Conservation (phyloP, 2,888 invertebrate species). For the Thumatha senex region DNA sequence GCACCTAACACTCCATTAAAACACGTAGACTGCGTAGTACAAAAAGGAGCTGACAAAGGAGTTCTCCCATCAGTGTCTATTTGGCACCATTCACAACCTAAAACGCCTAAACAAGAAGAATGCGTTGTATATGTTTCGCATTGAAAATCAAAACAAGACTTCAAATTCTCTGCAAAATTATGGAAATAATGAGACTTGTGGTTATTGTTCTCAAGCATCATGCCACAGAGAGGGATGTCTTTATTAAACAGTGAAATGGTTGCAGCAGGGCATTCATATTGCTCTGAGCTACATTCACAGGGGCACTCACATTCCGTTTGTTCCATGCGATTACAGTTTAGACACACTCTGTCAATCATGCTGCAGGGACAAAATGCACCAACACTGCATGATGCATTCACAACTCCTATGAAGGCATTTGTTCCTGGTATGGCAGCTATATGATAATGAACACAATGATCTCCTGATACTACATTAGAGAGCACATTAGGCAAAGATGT, state of each 20-base stretch:
- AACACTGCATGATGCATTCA: conserved; percentile 93
- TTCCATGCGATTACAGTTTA: conserved; percentile 97
- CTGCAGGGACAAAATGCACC: conserved; percentile 96
- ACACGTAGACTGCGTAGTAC: conserved; percentile 91
- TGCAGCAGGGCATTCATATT: conserved; percentile 64
- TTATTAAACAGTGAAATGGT: conserved; percentile 57
- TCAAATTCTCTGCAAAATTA: conserved; percentile 80
- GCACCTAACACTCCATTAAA: conserved; percentile 94
- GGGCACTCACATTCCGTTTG: conserved; percentile 97
- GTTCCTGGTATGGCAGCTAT: conserved; percentile 91
- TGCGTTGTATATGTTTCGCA: conserved; percentile 87
- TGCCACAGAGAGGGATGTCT: conserved; percentile 71
- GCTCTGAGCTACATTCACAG: conserved; percentile 90
- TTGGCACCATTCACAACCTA: conserved; percentile 97
- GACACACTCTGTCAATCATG: conserved; percentile 92
- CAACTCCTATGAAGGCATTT: conserved; percentile 94
- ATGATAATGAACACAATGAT: conserved; percentile 94
- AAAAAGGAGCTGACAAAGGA: conserved; percentile 87
- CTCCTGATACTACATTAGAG: conserved; percentile 93
- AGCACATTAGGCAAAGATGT: conserved; percentile 89
- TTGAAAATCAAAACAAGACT: conserved; percentile 86
- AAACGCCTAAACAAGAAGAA: conserved; percentile 87
- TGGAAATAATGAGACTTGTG: conserved; percentile 77
- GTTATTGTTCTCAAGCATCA: conserved; percentile 74
- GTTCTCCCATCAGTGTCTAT: conserved; percentile 89